Base-by-base conservation (phyloP, 2,113 vertebrate species). In the Anser cygnoides region DNA sequence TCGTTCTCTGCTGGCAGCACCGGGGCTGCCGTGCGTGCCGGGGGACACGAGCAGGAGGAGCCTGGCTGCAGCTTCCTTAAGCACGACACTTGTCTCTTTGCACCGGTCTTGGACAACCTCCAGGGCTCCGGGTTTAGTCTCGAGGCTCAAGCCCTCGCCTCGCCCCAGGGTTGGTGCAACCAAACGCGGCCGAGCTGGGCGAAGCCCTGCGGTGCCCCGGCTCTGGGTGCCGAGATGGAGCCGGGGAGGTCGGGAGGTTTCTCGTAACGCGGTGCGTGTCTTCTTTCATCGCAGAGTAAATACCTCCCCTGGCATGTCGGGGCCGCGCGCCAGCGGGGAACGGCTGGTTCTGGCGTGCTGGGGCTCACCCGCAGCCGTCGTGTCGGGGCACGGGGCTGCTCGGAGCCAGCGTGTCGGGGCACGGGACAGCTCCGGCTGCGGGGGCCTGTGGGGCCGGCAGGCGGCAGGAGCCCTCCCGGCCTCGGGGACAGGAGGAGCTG, bases 261-360 rank as follows among this genome's bases (percentile, higher is more conserved):
- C 92, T 88, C 9, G 2, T 86, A 61, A 18, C 1, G 5, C 33
- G 72, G 11, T 4, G 74, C 2, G 82, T 25, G 61, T 95, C 88
- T 83, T 41, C 82, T 93, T 94, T 94, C 94, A 85, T 89, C 6
- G 8, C 59, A 57, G 73, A 90, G 90, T 88, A 93, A 96, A 90
- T 77, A 71, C 70, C 92, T 93, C 80, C 74, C 76, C 89, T 93
- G 94, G 92, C 96, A 93, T n/a, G 83, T 25, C 83, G 37, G 92
- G 94, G 95, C 95, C 81, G 80, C 72, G 80, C 67, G 86, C 94
- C 92, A 93, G 83, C 43, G 0, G 85, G 76, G 72, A 22, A 59
- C 52, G 92, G 91, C 96, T 93, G 89, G 92, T 93, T 39, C 89
- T 94, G 95, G 94, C 96, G 94, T 25, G 96, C 95, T 0, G 12